Base-by-base conservation (phyloP, 1,140 invertebrate genomes). In the Onthophagus taurus region DNA sequence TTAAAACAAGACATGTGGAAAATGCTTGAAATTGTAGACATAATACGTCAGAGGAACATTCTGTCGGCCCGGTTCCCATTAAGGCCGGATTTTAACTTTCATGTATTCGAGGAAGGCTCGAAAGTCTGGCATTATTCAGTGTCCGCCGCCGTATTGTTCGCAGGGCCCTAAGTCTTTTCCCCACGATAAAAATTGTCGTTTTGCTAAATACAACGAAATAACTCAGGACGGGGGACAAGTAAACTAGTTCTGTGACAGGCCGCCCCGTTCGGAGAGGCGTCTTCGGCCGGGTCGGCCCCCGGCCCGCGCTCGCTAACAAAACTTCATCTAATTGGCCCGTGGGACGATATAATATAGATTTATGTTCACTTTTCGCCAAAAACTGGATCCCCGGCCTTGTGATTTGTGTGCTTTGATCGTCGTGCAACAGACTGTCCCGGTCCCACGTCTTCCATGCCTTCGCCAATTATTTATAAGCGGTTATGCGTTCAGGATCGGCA, bases 261-360 rank as follows among this genome's bases (percentile, higher is more conserved):
- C 44, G 30, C 17, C 38, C 42, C 16, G 42, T 13, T 33, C 14
- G 42, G 18, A 16, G 9, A 37, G 44, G 37, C 39, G 48, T 50
- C 44, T 42, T 45, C 41, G 42, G 35, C 41, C 38, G 34, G 33
- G 37, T 20, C 34, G 34, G 14, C n/a, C 7, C 9, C 45, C 35
- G 33, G 18, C 36, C 26, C 18, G 38, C 16, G 42, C 31, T 36
- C n/a, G 38, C 36, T 30, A 44, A 51, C 50, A 47, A 48, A 51
- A 48, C 46, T 51, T 42, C 37, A 37, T 51, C 50, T 51, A 51
- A 51, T 51, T 51, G 50, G 50, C 38, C 39, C 29, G 46, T 47
- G 46, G 38, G 45, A 43, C 42, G 50, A 51, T 51, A 51, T 51
- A 51, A 51, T 51, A 51, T 48, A 51, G 46, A 51, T 51, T 51